Evolutionary conservation across 2,797 vertebrate species (phyloP), one percentile per base, ranked within the genome.

Genomic region (Rhadinocentrus ornatus): DNA sequence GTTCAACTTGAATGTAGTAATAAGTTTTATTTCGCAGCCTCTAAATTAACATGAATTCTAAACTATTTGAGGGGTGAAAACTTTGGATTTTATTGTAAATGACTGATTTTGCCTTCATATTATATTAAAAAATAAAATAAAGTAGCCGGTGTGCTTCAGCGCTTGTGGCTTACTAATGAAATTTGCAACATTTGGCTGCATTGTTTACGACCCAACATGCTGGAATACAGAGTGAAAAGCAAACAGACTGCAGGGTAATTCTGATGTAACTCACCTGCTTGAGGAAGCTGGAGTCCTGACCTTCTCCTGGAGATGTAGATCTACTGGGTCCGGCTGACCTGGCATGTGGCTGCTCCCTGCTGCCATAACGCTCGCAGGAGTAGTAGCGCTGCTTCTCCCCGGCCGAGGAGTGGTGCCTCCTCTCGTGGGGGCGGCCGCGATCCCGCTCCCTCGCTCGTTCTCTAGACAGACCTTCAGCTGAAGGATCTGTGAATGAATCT

Each of bases 371-470:
- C 83, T 99, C 98, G 0, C 97, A 98, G 41, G 98, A 99, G 85
- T 97, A 99, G 91, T 97, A 99, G 27, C 97, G 96, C 80, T 98
- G 97, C 90, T 97, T 98, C 89, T 97, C 97, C 0, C 90, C 92
- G 0, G 96, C 97, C 0, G 96, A 96, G 0, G 97, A 96, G 1
- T 97, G 97, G 56, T 97, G 96, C 88, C 96, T 95, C 83, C 97
- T 94, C 89, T 99, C 97, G 2, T 98, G 96, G 16, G 97, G 96
- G 18, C 97, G 94, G n/a, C 97, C 95, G 0, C 97, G 95, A 57
- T 97, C 96, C 48, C 95, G 95, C 80, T 96, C 96, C 72, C 94
- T 93, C 16, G 94, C 94, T 73, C 95, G 94, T 18, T 95, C 93
- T 68, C 90, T 84, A 61, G 92, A 91, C 44, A 88, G 35, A 8